Percentiles rank a stretch among this genome's conserved stretches.
phyloP scores from a whole-genome alignment of 2,113 vertebrate species.

The Haliaeetus leucogaster region DNA sequence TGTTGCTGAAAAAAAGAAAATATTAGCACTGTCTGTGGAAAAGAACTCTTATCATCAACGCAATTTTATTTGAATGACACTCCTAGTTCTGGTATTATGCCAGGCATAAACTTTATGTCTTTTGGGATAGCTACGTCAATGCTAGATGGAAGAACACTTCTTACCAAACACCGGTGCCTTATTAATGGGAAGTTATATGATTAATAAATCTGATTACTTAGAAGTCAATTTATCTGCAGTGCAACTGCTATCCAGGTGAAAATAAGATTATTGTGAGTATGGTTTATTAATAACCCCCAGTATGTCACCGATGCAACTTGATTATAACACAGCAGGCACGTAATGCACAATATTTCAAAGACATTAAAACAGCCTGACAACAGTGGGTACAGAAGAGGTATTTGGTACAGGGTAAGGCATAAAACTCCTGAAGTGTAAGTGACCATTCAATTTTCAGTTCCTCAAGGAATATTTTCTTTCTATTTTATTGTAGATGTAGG shows the following conservation, averaged over 20 bases:
- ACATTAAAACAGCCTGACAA: not conserved
- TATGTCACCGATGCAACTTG: conserved; percentile 35
- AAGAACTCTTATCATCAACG: not conserved
- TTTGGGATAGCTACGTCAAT: not conserved
- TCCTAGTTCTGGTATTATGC: not conserved
- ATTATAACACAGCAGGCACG: conserved; percentile 44
- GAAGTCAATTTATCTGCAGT: conserved; percentile 30
- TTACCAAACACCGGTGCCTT: not conserved
- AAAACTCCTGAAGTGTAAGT: not conserved
- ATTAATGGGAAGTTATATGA: not conserved
- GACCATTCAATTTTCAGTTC: not conserved
- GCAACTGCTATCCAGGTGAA: conserved; percentile 18
- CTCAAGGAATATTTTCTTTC: not conserved
- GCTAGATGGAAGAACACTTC: not conserved
- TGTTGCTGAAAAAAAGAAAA: not conserved
- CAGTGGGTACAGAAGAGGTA: not conserved
- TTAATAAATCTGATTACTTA: conserved; percentile 40
- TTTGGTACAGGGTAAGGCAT: not conserved
- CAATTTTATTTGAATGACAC: not conserved
- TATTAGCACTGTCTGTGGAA: not conserved
- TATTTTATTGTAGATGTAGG: not conserved
- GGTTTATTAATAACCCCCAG: conserved; percentile 24
- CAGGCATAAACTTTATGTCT: not conserved
- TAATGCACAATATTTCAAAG: not conserved
- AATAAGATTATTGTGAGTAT: conserved; percentile 38